Base-by-base conservation (phyloP, 1,140 invertebrate genomes). In the Octopus bimaculoides region DNA sequence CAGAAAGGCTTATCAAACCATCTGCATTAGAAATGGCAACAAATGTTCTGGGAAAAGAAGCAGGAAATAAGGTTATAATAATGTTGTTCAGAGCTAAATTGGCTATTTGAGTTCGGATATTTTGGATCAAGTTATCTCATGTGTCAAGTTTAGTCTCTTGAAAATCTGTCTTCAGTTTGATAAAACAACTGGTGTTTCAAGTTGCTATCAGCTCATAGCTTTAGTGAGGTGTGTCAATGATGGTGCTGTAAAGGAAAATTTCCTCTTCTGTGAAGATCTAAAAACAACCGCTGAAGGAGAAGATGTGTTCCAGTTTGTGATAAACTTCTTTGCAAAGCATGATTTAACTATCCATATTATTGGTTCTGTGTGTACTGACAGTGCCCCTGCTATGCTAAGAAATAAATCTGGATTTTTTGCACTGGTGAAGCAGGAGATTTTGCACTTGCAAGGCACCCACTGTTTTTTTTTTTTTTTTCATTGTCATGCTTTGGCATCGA, bases 351-450 rank as follows among this genome's bases (percentile, higher is more conserved):
- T 74, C 4, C 73, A 74, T 1, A 74, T 74, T 74, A 74, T 74
- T 26, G 73, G 73, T 52, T 74, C 20, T 4, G 0, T 74, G 73
- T 74, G 73, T 52, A 74, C 73, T 26, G 73, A 74, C 4, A 4
- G 73, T 52, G 20, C 4, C 20, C 73, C 73, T 74, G 4, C 4
- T 74, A 74, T 74, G 10, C 20, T 74, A 20, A 20, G 73, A 74
- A 74, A 74, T 74, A 74, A 74, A 17, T 74, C 73, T 75, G 61
- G 61, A 12, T 77, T 55, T 77, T 77, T 52, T 77, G 76, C 54
- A 52, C 52, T 53, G 76, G 2, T 77, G 52, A 55, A 77, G 20
- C 76, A 54, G 14, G 52, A 54, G 52, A 54, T 77, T 2, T 3
- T 41, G 26, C 26, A 41, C 26, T 74, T 74, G 76, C 54, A 54